phyloP scores from a whole-genome alignment of 2,888 invertebrate genomes.

The Aporophyla lueneburgensis region DNA sequence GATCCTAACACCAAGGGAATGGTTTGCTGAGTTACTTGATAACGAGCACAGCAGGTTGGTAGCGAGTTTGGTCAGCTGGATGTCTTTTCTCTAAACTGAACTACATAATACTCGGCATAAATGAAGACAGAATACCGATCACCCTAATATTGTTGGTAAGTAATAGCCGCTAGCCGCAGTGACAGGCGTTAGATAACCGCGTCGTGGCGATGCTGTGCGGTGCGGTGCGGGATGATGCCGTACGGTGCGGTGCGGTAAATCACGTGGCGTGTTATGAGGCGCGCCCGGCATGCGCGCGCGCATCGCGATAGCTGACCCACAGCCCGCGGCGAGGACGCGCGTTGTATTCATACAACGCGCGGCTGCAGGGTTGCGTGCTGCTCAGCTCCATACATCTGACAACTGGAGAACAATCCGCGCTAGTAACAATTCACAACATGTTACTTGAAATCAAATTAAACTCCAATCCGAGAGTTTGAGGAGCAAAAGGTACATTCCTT shows the following conservation, averaged over 20 bases:
- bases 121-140: slow-evolving; percentile 13
- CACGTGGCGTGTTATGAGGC: slow-evolving; percentile 52
- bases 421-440: slow-evolving; percentile 4
- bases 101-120: not conserved
- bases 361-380: slow-evolving; percentile 33
- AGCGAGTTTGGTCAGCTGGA: too few species aligned
- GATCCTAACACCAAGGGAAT: too few species aligned
- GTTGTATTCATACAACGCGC: slow-evolving; percentile 47
- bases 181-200: slow-evolving; percentile 53
- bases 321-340: slow-evolving; percentile 74
- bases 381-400: slow-evolving; percentile 16
- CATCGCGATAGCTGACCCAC: slow-evolving; percentile 71
- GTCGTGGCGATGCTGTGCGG: slow-evolving; percentile 40
- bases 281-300: slow-evolving; percentile 64
- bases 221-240: slow-evolving; percentile 43
- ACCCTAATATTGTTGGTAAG: slow-evolving; percentile 23
- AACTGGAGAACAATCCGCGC: not conserved
- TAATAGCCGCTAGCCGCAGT: slow-evolving; percentile 42
- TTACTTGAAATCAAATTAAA: slow-evolving; percentile 10
- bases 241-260: slow-evolving; percentile 49
- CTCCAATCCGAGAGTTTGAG: not conserved
- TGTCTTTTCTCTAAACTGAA: not conserved
- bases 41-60: too few species aligned
- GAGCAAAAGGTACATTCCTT: not conserved
- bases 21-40: not conserved